Evolutionary conservation across 2,797 vertebrate genomes (phyloP).

Genomic region (Takifugu ocellatus): DNA sequence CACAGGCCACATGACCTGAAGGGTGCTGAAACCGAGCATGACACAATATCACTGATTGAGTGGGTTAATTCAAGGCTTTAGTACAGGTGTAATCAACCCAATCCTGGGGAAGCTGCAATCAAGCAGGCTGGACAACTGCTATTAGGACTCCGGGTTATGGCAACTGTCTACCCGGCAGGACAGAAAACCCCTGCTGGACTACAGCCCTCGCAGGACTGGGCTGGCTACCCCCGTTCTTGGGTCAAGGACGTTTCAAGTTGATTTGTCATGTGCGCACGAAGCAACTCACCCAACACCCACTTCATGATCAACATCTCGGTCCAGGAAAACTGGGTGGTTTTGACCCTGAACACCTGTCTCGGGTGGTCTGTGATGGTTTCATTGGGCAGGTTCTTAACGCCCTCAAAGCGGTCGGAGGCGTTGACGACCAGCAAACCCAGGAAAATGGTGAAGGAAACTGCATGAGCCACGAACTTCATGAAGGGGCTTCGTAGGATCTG

Average conservation of each 20-base stretch:
- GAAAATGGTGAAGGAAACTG: slow-evolving; percentile 95
- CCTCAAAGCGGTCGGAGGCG: slow-evolving; percentile 93
- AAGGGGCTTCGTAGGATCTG: slow-evolving; percentile 92
- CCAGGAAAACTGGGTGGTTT: slow-evolving; percentile 98
- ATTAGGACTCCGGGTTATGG: no score
- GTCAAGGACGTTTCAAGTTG: background rate
- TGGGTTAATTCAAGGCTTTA: no score
- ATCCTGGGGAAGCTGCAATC: no score
- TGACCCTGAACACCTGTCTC: slow-evolving; percentile 92
- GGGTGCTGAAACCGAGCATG: no score
- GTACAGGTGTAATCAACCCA: no score
- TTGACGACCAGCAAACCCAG: slow-evolving; percentile 90
- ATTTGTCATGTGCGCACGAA: background rate
- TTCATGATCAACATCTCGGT: slow-evolving; percentile 98
- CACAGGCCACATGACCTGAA: no score
- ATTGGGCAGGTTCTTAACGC: slow-evolving; percentile 92
- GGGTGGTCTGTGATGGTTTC: slow-evolving; percentile 95
- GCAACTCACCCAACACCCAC: slow-evolving; percentile 91
- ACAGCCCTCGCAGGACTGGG: no score
- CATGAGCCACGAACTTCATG: slow-evolving; percentile 98
- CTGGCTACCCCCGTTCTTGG: background rate
- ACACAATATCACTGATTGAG: no score
- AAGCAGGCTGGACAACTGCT: no score
- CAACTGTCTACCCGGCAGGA: no score
- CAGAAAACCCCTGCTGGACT: background rate